Conservation (phyloP, 1,140 invertebrate genomes). For the Amyelois transitella region DNA sequence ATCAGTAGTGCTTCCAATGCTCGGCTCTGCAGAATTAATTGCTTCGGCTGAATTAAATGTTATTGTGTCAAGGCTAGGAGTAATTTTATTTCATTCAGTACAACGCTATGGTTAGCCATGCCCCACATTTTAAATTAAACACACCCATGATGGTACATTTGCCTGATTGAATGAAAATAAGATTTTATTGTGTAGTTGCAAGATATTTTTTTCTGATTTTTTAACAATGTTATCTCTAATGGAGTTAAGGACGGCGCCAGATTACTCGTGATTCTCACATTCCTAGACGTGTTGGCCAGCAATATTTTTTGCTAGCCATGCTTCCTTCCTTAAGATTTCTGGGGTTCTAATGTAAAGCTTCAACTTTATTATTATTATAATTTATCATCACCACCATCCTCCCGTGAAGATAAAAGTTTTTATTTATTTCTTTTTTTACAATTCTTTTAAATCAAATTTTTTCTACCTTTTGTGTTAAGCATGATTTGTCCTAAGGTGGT, state of each 20-base stretch:
- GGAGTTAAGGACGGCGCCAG: not conserved
- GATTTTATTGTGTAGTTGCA: slow-evolving; percentile 3
- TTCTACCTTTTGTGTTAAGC: no score
- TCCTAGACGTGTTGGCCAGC: not conserved
- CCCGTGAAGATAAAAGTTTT: no score
- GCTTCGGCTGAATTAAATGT: slow-evolving; percentile 57
- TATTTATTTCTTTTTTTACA: no score
- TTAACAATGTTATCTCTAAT: not conserved
- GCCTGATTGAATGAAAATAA: no score
- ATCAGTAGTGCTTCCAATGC: slow-evolving; percentile 38
- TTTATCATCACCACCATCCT: no score
- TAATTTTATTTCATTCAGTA: slow-evolving; percentile 32
- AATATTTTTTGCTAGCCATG: no score
- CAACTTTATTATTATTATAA: no score
- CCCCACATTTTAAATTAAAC: slow-evolving; percentile 27
- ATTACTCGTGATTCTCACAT: not conserved
- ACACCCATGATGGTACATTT: slow-evolving; percentile 9
- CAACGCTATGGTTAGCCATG: slow-evolving; percentile 31
- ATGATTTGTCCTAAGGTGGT: no score
- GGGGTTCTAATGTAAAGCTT: no score
- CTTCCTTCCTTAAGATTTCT: no score
- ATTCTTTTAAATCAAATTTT: no score
- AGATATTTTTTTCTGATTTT: not conserved
- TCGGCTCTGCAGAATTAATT: slow-evolving; percentile 46
- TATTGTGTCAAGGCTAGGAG: slow-evolving; percentile 57